phyloP scores from a whole-genome alignment of 2,888 invertebrate genomes.

The Rapana venosa region DNA sequence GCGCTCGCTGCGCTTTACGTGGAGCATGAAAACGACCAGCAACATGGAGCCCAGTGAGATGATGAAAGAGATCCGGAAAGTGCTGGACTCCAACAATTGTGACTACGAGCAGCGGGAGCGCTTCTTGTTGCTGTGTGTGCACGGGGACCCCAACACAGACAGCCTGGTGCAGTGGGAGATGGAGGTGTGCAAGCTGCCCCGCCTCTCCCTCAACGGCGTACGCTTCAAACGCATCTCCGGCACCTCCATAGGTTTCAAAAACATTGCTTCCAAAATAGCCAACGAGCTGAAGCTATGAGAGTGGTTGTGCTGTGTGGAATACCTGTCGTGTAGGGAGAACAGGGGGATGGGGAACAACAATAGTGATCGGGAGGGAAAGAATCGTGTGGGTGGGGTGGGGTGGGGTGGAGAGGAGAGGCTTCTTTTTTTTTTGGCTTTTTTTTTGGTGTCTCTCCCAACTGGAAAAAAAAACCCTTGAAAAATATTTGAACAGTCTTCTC shows the following conservation, averaged over 20 bases:
- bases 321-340: not conserved
- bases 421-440: not conserved
- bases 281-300: conserved; percentile 95
- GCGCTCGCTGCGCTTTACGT: conserved; percentile 97
- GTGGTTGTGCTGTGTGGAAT: not conserved
- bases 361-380: not conserved
- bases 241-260: conserved; percentile 98
- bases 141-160: conserved; percentile 99
- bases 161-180: conserved; percentile 91
- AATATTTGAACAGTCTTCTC: too few relatives aligned
- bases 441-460: not conserved
- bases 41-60: conserved; percentile 99
- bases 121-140: conserved; percentile 97
- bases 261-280: conserved; percentile 99
- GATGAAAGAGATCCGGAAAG: conserved; percentile 98
- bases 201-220: conserved; percentile 98
- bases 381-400: too few relatives aligned
- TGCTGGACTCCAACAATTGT: conserved; percentile 98
- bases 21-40: conserved; percentile 99
- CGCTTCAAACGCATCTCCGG: conserved; percentile 84
- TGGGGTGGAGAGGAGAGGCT: not conserved
- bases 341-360: not conserved
- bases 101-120: conserved; percentile 99
- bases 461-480: too few relatives aligned
- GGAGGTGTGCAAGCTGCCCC: conserved; percentile 94